A percentile compares a stretch with the other conserved stretches of the same genome.
Evolutionary conservation across 1,140 invertebrate genomes (phyloP).

Genomic region (Atta texana): DNA sequence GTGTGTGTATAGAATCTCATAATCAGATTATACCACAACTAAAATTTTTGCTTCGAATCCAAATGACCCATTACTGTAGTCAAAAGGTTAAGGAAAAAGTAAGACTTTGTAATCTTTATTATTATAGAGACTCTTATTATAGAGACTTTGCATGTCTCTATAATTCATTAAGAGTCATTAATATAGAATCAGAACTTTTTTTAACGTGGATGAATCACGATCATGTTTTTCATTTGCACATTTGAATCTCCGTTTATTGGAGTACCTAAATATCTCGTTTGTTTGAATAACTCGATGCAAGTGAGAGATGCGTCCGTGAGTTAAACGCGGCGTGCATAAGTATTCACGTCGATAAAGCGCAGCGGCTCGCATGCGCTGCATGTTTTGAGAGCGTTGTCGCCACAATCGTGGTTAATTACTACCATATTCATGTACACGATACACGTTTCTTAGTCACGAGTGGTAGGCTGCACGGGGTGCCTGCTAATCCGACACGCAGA

Average conservation of each 20-base stretch:
- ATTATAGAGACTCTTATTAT: too few relatives aligned
- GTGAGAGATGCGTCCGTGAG: conserved; percentile 27
- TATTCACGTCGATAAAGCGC: conserved; percentile 65
- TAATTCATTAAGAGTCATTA: neutral
- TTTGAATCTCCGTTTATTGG: neutral
- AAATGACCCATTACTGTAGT: too few relatives aligned
- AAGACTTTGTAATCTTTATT: neutral
- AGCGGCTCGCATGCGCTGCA: conserved; percentile 43
- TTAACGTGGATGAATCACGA: neutral
- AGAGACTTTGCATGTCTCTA: neutral
- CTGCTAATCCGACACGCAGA: conserved; percentile 73
- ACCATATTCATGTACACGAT: conserved; percentile 72
- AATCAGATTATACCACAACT: too few relatives aligned
- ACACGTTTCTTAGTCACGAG: conserved; percentile 69
- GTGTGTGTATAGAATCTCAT: too few relatives aligned
- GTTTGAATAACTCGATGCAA: conserved; percentile 40
- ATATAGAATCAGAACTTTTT: neutral
- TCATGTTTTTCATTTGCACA: conserved; percentile 3
- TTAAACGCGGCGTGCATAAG: conserved; percentile 49
- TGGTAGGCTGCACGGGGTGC: conserved; percentile 58
- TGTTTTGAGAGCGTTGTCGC: conserved; percentile 67
- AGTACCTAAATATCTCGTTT: conserved; percentile 42
- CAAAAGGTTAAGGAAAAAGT: neutral
- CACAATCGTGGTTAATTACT: conserved; percentile 76
- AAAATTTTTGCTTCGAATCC: too few relatives aligned